Conservation (phyloP, 2,888 invertebrate genomes). For the Hypercompe scribonia region DNA sequence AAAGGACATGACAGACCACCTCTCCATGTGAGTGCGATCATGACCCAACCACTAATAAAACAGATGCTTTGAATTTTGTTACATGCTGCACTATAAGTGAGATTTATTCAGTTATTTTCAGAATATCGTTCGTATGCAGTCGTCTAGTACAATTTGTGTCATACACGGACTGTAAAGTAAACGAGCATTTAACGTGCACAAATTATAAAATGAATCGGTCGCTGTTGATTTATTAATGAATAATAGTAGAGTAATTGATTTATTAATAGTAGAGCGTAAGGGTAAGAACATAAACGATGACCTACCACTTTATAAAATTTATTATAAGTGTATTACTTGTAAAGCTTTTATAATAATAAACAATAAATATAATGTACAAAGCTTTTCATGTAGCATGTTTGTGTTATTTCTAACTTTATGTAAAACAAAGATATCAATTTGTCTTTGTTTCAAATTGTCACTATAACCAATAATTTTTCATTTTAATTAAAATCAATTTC, state of each 20-base stretch:
- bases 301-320: too few relatives aligned
- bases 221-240: too few relatives aligned
- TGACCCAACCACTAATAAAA: conserved; percentile 30
- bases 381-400: too few relatives aligned
- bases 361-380: too few relatives aligned
- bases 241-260: too few relatives aligned
- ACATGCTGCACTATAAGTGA: not conserved
- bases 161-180: not conserved
- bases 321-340: too few relatives aligned
- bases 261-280: too few relatives aligned
- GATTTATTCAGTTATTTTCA: not conserved
- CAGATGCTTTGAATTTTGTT: conserved; percentile 13
- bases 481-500: not conserved
- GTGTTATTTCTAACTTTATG: not conserved
- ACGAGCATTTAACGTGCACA: not conserved
- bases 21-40: conserved; percentile 33
- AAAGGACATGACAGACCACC: conserved; percentile 55
- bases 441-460: not conserved
- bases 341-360: too few relatives aligned
- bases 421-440: too few relatives aligned
- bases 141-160: not conserved
- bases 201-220: too few relatives aligned
- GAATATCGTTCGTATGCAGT: not conserved
- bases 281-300: too few relatives aligned
- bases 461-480: not conserved